Evolutionary conservation across 2,797 vertebrate species (phyloP), one percentile per base, ranked within the genome.

Genomic region (Rhabdomys pumilio): DNA sequence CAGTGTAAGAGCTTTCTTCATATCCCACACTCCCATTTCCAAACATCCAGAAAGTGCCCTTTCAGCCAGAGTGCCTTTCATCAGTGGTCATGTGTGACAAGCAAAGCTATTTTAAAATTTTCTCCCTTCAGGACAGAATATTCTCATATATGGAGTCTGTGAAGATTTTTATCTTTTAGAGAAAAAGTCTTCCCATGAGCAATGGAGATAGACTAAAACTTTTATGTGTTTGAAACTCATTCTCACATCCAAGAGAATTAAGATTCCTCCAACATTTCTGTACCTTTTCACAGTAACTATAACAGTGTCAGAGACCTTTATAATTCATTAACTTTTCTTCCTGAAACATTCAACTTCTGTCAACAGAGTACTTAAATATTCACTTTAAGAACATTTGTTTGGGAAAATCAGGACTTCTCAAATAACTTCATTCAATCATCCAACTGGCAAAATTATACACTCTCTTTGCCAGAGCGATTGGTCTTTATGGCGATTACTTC

Each of bases 321-420:
- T 44, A 63, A 67, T 50, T 80, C 57, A 89, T 92, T 83, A 85
- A 76, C 26, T 89, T 89, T 91, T 76, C 85, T 11, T 29, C 15
- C 11, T 17, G 5, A 6, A 87, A 91, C 90, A 80, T 75, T 93
- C 59, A 73, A 91, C 93, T 91, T 20, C 50, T 82, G 47, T 69
- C 31, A 2, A 93, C 47, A 72, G 41, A 50, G 14, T 50, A 82
- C 47, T 94, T 94, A 92, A 94, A 47, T 86, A 87, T 87, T 72
- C 81, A 69, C n/a, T 90, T 85, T 14, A 81, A 67, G 77, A 85
- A 84, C 75, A 85, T 59, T 92, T 88, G 24, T 94, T 96, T 88
- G 61, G 93, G 73, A 94, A 73, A 83, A 81, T 34, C 13, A 75
- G 22, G 72, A 14, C 50, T 92, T 57, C 65, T 83, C 31, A 57